Evolutionary conservation across 2,888 invertebrate genomes (phyloP).

Genomic region (Microctonus brassicae): DNA sequence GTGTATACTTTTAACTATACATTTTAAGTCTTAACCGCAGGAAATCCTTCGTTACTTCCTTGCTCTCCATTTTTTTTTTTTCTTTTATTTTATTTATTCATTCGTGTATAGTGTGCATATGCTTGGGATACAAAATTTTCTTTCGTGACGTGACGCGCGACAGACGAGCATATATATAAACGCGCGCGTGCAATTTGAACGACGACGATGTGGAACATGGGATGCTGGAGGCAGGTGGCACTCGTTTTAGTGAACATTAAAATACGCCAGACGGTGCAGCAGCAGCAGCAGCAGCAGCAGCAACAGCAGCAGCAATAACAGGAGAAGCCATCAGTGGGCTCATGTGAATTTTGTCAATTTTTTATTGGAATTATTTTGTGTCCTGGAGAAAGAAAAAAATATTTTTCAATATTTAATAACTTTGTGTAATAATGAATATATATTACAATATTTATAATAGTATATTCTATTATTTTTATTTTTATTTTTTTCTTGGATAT

Average conservation of each 20-base stretch:
- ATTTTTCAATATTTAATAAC: no score
- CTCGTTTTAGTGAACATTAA: slow-evolving; percentile 12
- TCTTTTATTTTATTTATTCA: slow-evolving; percentile 21
- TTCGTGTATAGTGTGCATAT: not conserved
- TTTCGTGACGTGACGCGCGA: not conserved
- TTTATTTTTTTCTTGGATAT: no score
- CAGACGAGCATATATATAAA: not conserved
- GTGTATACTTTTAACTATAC: no score
- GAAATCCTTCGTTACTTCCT: slow-evolving; percentile 13
- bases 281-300: slow-evolving; percentile 4
- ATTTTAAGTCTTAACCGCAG: slow-evolving; percentile 12
- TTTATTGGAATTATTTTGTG: no score
- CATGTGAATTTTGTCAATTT: not conserved
- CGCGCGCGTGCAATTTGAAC: not conserved
- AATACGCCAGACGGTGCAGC: slow-evolving; percentile 23
- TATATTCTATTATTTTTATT: no score
- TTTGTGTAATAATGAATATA: no score
- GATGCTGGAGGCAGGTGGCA: slow-evolving; percentile 31
- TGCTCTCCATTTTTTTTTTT: slow-evolving; percentile 12
- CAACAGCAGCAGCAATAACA: not conserved
- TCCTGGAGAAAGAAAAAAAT: no score
- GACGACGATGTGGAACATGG: not conserved
- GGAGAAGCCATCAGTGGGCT: not conserved
- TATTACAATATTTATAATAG: no score
- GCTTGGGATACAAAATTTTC: slow-evolving; percentile 1